Evolutionary conservation across 2,113 vertebrate genomes (phyloP).

Genomic region (Limanda limanda): DNA sequence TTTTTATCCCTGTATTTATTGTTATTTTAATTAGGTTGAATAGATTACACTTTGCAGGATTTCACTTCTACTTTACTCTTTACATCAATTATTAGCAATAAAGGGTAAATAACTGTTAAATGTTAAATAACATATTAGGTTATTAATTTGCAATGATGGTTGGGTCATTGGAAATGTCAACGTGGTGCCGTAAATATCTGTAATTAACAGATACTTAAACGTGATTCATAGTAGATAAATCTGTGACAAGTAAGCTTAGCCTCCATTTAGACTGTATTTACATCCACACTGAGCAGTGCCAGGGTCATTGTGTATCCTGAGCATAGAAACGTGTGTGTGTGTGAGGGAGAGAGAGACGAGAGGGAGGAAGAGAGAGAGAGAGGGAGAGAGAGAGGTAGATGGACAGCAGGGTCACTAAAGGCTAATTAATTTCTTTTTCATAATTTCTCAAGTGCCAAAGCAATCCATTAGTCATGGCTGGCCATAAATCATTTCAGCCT

Average conservation of each 20-base stretch:
- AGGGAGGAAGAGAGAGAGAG: neutral
- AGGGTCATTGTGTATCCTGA: slow-evolving; percentile 30
- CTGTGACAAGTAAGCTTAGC: slow-evolving; percentile 51
- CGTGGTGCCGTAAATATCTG: slow-evolving; percentile 21
- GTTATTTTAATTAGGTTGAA: neutral
- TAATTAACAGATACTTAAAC: slow-evolving; percentile 32
- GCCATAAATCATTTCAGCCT: slow-evolving; percentile 82
- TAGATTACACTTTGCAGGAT: neutral
- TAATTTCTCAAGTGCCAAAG: slow-evolving; percentile 82
- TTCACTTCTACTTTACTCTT: neutral
- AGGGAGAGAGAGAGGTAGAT: slow-evolving; percentile 28
- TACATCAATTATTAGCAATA: neutral
- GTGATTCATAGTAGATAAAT: slow-evolving; percentile 54
- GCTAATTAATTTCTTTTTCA: slow-evolving; percentile 84
- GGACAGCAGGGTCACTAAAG: slow-evolving; percentile 82
- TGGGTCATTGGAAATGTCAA: slow-evolving; percentile 24
- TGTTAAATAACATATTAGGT: slow-evolving; percentile 23
- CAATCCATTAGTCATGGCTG: slow-evolving; percentile 81
- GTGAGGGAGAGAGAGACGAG: neutral
- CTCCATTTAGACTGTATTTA: slow-evolving; percentile 73
- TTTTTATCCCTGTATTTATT: neutral
- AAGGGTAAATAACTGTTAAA: neutral
- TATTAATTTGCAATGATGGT: slow-evolving; percentile 17
- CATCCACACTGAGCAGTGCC: slow-evolving; percentile 50
- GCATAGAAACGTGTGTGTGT: neutral